phyloP scores from a whole-genome alignment of 2,113 vertebrate species.

The Dasyornis broadbenti region DNA sequence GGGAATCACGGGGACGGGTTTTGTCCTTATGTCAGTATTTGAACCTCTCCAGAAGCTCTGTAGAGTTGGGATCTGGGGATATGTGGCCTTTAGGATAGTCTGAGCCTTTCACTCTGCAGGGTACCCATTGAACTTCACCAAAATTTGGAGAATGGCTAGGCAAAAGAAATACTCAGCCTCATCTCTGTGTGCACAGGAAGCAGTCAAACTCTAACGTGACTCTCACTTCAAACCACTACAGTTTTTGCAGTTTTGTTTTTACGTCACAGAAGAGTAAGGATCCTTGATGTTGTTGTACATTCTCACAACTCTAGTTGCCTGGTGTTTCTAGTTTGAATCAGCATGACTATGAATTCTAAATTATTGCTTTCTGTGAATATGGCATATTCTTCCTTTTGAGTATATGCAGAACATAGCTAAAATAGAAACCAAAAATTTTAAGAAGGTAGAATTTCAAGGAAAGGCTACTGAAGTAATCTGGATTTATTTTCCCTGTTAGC shows the following conservation, averaged over 20 bases:
- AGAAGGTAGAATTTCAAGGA: background rate
- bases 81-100: background rate
- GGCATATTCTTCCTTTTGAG: background rate
- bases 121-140: background rate
- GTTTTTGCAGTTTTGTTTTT: background rate
- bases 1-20: background rate
- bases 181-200: background rate
- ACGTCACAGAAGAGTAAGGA: background rate
- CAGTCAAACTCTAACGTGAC: background rate
- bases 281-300: background rate
- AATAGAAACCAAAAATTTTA: background rate
- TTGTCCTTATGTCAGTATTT: background rate
- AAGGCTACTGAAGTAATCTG: background rate
- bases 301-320: background rate
- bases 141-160: background rate
- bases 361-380: background rate
- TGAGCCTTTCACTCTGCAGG: background rate
- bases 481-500: background rate
- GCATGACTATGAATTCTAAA: background rate
- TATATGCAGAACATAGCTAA: background rate
- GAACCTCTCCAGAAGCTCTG: background rate
- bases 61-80: background rate
- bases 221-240: accelerated
- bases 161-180: background rate
- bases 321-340: background rate